phyloP scores from a whole-genome alignment of 2,888 invertebrate genomes.

The Odontocerum albicorne region DNA sequence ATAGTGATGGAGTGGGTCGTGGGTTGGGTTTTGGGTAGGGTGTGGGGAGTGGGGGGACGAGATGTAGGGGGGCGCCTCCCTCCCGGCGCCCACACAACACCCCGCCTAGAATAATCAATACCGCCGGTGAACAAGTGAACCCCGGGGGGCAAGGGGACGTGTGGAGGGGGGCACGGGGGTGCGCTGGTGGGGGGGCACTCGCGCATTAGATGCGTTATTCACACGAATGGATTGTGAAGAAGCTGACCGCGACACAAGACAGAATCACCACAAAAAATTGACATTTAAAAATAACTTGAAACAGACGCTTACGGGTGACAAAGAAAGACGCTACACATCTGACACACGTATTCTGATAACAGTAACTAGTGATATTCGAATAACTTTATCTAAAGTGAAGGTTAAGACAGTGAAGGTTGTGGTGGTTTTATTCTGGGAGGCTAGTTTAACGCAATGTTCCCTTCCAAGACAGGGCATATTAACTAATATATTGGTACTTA shows the following conservation, averaged over 20 bases:
- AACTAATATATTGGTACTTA: too few relatives aligned
- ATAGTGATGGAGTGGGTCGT: slow-evolving; percentile 21
- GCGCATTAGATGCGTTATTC: slow-evolving; percentile 39
- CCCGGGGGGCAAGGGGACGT: slow-evolving; percentile 27
- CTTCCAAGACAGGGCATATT: too few relatives aligned
- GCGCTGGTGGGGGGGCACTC: slow-evolving; percentile 39
- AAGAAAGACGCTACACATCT: not conserved
- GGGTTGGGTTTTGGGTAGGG: slow-evolving; percentile 8
- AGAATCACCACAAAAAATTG: not conserved
- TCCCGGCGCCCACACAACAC: slow-evolving; percentile 13
- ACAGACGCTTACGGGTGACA: not conserved
- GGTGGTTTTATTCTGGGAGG: too few relatives aligned
- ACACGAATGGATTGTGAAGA: slow-evolving; percentile 30
- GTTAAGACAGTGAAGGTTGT: too few relatives aligned
- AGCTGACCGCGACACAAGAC: slow-evolving; percentile 19
- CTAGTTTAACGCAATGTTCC: too few relatives aligned
- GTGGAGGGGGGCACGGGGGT: slow-evolving; percentile 36
- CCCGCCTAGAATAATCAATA: slow-evolving; percentile 32
- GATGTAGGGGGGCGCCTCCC: too few relatives aligned
- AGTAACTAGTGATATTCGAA: not conserved
- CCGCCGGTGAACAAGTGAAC: slow-evolving; percentile 31
- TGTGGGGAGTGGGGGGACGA: slow-evolving; percentile 7
- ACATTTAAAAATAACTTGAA: too few relatives aligned
- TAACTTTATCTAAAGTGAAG: too few relatives aligned
- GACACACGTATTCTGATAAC: not conserved